Evolutionary conservation across 2,888 invertebrate species (phyloP).

Genomic region (Mongoloraphidia duomilia): DNA sequence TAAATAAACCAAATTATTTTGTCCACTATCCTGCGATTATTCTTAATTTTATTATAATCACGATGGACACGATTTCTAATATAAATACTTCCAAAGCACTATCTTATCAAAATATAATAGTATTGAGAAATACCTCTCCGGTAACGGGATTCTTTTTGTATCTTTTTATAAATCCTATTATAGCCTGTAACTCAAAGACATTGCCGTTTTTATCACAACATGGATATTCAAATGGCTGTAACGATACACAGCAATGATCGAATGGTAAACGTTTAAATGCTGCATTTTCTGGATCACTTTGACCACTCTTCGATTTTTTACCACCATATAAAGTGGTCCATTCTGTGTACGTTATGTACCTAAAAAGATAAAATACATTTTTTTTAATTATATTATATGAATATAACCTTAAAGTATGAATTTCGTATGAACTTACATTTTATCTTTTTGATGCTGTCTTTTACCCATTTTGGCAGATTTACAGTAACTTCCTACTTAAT

Average conservation of each 20-base stretch:
- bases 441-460: constrained; percentile 87
- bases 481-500: too few relatives aligned
- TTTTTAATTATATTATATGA: neutral
- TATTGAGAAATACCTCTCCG: constrained; percentile 47
- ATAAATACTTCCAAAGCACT: neutral
- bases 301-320: constrained; percentile 50
- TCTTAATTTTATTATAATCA: too few relatives aligned
- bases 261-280: constrained; percentile 85
- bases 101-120: neutral
- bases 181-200: constrained; percentile 80
- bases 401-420: constrained; percentile 2
- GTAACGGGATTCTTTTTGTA: constrained; percentile 89
- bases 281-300: constrained; percentile 54
- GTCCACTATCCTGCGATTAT: too few relatives aligned
- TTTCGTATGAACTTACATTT: constrained; percentile 48
- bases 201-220: constrained; percentile 84
- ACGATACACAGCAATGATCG: constrained; percentile 80
- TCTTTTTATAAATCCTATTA: constrained; percentile 76
- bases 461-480: constrained; percentile 61
- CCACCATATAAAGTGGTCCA: constrained; percentile 86
- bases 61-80: too few relatives aligned
- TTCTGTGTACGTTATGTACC: constrained; percentile 77
- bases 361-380: constrained; percentile 23
- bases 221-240: constrained; percentile 86
- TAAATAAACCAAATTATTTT: too few relatives aligned